Base-by-base conservation (phyloP, 2,888 invertebrate genomes). In the Hetaerina titia region DNA sequence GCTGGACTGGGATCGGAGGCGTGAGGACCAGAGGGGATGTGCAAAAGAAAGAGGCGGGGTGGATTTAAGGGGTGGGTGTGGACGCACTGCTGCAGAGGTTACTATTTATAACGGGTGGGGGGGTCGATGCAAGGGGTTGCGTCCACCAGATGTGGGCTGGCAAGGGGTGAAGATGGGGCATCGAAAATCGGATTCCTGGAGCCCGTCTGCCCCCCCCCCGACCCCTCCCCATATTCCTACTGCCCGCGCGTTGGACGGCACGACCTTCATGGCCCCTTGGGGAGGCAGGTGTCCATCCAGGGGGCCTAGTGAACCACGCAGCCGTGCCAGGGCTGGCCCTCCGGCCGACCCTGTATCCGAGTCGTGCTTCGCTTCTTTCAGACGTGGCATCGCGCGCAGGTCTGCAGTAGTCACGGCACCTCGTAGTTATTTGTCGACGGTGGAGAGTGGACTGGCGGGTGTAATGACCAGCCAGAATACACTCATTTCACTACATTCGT, bases 31-130 rank as follows among this genome's bases (percentile, higher is more conserved):
- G 45, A 45, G 45, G 45, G 45, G 45, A 45, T 45, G 45, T 45
- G 45, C 4, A 45, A 45, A 45, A 45, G 45, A 4, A 45, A 45
- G 45, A 45, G 45, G 45, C 69, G 69, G 22, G 22, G 69, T 22
- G 69, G 81, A 69, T 22, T 19, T 9, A 81, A 31, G 11, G 81
- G 31, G 11, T n/a, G 13, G 13, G 81, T 31, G 2, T 2, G 31
- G 2, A 31, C 31, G 81, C 13, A 7, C 81, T 13, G 81, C 7
- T 31, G 31, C 60, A 60, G 17, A 17, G 60, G 60, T 2, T 11
- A 31, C 25, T 11, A 31, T 81, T 81, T 81, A 81, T 81, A 81
- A 81, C 81, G 81, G 81, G n/a, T n/a, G n/a, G n/a, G n/a, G n/a
- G 81, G 25, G 81, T 31, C 31, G 31, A 81, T 31, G 25, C 31